Percentiles rank a stretch among this genome's conserved stretches.
Conservation (phyloP, 2,797 vertebrate genomes). For the Glyptemys insculpta region DNA sequence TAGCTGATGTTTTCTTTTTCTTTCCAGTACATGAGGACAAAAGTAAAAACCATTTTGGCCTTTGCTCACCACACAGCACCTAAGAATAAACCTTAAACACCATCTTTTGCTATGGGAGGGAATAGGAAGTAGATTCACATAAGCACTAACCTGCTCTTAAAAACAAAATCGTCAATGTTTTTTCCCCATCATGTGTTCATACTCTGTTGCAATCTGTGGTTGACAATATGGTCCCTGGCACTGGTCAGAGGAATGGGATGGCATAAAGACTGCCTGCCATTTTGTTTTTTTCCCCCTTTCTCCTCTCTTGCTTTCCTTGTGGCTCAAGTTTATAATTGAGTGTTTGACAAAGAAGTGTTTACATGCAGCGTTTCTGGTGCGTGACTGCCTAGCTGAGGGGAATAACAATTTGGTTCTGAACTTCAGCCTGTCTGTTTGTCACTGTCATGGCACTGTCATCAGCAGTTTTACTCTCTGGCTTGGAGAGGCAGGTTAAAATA, state of each 20-base stretch:
- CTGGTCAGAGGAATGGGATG: fast-evolving
- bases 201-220: background rate
- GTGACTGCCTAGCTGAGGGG: slow-evolving; percentile 75
- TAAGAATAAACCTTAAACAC: background rate
- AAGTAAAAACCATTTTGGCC: background rate
- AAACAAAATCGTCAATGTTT: background rate
- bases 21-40: background rate
- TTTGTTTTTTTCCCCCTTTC: background rate
- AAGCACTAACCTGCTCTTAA: fast-evolving
- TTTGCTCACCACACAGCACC: background rate
- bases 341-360: slow-evolving; percentile 75
- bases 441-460: slow-evolving; percentile 18
- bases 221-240: fast-evolving
- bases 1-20: background rate
- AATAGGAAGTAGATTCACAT: background rate
- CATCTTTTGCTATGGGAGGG: background rate
- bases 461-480: slow-evolving; percentile 9
- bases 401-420: slow-evolving; percentile 74
- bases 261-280: background rate
- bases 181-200: fast-evolving
- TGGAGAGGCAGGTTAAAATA: slow-evolving; percentile 50
- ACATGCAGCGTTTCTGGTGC: slow-evolving; percentile 70
- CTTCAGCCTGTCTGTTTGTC: slow-evolving; percentile 69
- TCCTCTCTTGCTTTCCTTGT: slow-evolving; percentile 39
- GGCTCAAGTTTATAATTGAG: slow-evolving; percentile 68